Conservation (phyloP, 2,888 invertebrate species). For the Eretmocerus hayati region DNA sequence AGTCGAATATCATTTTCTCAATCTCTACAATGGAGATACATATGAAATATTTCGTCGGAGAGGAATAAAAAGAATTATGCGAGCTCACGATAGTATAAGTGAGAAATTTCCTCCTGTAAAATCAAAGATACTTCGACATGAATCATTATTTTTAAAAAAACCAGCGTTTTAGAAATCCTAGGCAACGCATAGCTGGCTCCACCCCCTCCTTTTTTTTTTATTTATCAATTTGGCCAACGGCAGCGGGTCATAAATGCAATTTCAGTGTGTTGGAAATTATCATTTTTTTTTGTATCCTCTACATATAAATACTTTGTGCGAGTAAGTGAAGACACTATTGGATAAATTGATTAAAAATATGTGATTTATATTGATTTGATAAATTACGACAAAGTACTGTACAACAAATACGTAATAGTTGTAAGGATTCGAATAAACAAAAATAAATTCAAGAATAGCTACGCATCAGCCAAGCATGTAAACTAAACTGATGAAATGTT, state of each 20-base stretch:
- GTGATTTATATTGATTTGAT: too few species aligned
- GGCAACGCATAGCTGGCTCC: constrained; percentile 47
- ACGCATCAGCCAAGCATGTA: constrained; percentile 41
- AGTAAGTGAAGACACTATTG: constrained; percentile 23
- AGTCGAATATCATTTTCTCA: too few species aligned
- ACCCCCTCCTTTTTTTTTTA: constrained; percentile 47
- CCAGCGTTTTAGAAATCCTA: constrained; percentile 41
- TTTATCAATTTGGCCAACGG: constrained; percentile 42
- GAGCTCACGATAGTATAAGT: too few species aligned
- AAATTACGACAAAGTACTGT: constrained; percentile 12
- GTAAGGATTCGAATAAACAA: constrained; percentile 10
- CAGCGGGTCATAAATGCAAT: constrained; percentile 38
- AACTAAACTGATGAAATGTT: constrained; percentile 27
- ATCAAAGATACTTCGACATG: too few species aligned
- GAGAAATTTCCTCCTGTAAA: too few species aligned
- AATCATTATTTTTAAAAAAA: constrained; percentile 26
- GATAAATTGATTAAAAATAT: constrained; percentile 13
- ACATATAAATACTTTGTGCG: constrained; percentile 23
- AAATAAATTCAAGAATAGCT: constrained; percentile 33
- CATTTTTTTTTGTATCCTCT: constrained; percentile 1
- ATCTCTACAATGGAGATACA: too few species aligned
- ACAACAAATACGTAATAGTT: constrained; percentile 16
- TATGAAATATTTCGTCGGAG: too few species aligned
- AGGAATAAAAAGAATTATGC: too few species aligned
- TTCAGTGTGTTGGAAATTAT: constrained; percentile 5